Conservation (phyloP, 2,888 invertebrate species). For the Hypsopygia costalis region DNA sequence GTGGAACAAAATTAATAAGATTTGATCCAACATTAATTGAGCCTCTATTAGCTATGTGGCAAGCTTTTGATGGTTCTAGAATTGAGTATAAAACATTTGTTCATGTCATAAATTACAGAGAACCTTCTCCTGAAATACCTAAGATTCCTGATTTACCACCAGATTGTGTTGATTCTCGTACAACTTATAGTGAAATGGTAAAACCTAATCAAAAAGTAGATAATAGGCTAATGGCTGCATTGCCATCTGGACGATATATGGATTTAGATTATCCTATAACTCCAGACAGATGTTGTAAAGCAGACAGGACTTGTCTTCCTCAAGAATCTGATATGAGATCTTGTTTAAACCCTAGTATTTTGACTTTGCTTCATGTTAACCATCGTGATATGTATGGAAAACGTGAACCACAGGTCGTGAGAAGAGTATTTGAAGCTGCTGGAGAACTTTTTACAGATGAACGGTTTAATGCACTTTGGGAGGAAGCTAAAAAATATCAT, state of each 20-base stretch:
- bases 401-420: constrained; percentile 50
- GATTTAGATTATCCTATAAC: constrained; percentile 58
- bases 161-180: constrained; percentile 53
- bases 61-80: constrained; percentile 61
- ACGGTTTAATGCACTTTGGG: constrained; percentile 70
- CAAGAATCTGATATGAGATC: constrained; percentile 58
- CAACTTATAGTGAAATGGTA: constrained; percentile 65
- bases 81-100: constrained; percentile 75
- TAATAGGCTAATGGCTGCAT: constrained; percentile 45
- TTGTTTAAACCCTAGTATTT: constrained; percentile 49
- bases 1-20: constrained; percentile 55
- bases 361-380: constrained; percentile 48
- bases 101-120: constrained; percentile 64
- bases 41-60: constrained; percentile 62
- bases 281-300: constrained; percentile 42
- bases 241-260: constrained; percentile 64
- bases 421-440: constrained; percentile 71
- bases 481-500: constrained; percentile 68
- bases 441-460: constrained; percentile 73
- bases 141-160: constrained; percentile 53
- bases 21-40: constrained; percentile 72
- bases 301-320: constrained; percentile 44
- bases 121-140: constrained; percentile 55
- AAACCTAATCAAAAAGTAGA: constrained; percentile 43
- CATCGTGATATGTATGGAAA: constrained; percentile 63